Percentiles rank a stretch among this genome's conserved stretches.
phyloP scores from a whole-genome alignment of 2,797 vertebrate species.

The Chanos chanos region DNA sequence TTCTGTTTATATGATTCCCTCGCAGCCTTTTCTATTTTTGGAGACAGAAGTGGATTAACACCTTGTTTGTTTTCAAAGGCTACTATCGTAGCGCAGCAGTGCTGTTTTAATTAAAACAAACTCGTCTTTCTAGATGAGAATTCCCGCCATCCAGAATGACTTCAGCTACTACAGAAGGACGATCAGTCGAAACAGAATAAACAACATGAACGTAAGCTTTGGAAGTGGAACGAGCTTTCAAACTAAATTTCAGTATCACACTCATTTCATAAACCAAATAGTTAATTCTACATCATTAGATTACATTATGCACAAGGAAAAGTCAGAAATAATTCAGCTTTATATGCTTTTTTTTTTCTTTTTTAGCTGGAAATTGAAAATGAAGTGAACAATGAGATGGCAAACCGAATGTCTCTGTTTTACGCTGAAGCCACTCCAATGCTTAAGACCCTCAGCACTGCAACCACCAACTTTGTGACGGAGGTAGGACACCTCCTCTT shows the following conservation, averaged over 20 bases:
- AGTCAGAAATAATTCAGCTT: too few relatives aligned
- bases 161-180: constrained; percentile 97
- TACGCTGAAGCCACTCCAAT: constrained; percentile 97
- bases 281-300: not conserved
- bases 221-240: too few relatives aligned
- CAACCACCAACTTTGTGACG: constrained; percentile 92
- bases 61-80: not conserved
- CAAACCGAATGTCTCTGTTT: constrained; percentile 97
- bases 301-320: not conserved
- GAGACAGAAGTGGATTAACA: not conserved
- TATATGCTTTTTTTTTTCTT: constrained; percentile 24
- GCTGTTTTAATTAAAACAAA: too few relatives aligned
- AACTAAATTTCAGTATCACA: not conserved
- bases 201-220: constrained; percentile 93
- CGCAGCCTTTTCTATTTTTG: not conserved
- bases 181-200: constrained; percentile 94
- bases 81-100: too few relatives aligned
- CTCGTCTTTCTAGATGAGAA: constrained; percentile 83
- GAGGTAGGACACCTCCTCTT: constrained; percentile 70
- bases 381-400: constrained; percentile 99
- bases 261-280: not conserved
- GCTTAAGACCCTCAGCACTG: constrained; percentile 95
- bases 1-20: not conserved
- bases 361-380: constrained; percentile 91
- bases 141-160: constrained; percentile 96